These are phyloP conservation scores for Sinocyclocheilus grahami DNA, from an alignment of 2,113 vertebrate species.

Conservation along the genomic window DNA sequence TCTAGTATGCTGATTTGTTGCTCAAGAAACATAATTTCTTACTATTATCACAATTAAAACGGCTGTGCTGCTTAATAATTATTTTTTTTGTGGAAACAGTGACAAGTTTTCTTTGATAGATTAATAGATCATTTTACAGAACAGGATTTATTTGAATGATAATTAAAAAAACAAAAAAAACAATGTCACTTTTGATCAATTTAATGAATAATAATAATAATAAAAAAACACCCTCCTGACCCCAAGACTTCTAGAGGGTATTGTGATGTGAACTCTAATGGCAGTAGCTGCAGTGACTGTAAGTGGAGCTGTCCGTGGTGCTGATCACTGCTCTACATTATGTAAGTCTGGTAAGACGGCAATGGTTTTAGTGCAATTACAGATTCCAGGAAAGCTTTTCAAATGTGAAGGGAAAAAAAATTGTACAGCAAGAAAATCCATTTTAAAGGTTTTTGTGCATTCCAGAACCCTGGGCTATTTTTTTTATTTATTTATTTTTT, in stretches of 20 bases:
- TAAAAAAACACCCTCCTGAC: too few relatives aligned
- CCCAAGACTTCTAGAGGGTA: not conserved
- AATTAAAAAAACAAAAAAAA: too few relatives aligned
- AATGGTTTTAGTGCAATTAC: constrained; percentile 9
- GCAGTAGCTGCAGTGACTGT: not conserved
- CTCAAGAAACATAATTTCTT: too few relatives aligned
- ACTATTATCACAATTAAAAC: too few relatives aligned
- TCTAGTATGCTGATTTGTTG: too few relatives aligned
- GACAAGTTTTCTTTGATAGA: too few relatives aligned
- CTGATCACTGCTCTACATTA: constrained; percentile 4
- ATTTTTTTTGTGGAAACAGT: too few relatives aligned
- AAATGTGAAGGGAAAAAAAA: not conserved
- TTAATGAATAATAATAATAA: too few relatives aligned
- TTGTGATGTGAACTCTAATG: not conserved
- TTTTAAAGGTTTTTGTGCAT: not conserved
- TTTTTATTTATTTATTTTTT: not conserved
- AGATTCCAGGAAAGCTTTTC: not conserved
- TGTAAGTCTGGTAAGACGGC: not conserved
- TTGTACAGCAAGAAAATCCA: not conserved
- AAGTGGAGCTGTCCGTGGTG: constrained; percentile 13
- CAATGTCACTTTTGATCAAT: too few relatives aligned
- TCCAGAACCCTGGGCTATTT: not conserved
- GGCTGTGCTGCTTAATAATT: not conserved
- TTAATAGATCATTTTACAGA: too few relatives aligned
- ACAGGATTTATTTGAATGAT: too few relatives aligned